Evolutionary conservation across 2,113 vertebrate genomes (phyloP), one percentile per base, ranked within the genome.

Genomic region (Datnioides undecimradiatus): DNA sequence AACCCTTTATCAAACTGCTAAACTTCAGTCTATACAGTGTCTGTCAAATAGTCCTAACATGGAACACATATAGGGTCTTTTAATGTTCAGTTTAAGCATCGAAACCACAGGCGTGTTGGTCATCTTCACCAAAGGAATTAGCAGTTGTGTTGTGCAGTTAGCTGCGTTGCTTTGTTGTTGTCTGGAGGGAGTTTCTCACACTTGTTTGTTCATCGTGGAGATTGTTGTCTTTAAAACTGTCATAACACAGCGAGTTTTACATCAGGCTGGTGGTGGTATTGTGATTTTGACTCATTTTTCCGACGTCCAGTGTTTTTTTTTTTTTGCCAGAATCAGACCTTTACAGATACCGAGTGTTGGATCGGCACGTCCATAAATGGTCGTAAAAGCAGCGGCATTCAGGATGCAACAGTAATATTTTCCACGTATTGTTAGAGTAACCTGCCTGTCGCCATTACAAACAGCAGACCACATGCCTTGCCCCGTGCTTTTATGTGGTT

Each of bases 361-460:
- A 58, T 57, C 27, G 23, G 59, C 63, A 78, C 65, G 58, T 78
- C 90, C 85, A 90, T 87, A 90, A 82, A 90, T 79, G 87, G 88
- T 11, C 46, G 14, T 57, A 51, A 1, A 33, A 59, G 77, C 74
- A 29, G 23, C 25, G 25, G 27, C 36, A 45, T 64, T 87, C 31
- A 33, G 63, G 59, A 84, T 66, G 54, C 72, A 60, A 23, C 66
- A 60, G 70, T 55, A 57, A 87, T 79, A 67, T 85, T 85, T 83
- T 87, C 73, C 82, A 49, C 45, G 40, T 80, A 67, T 71, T 76
- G 68, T 60, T 40, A 80, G 67, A 41, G 23, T 73, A 84, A 73
- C 67, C 70, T 68, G 52, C 62, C 74, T 86, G 80, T 76, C 75
- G 58, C 23, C 60, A 3, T 82, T 90, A 87, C 83, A 74, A 83